Base-by-base conservation (phyloP, 2,797 vertebrate genomes). In the Coendou prehensilis region DNA sequence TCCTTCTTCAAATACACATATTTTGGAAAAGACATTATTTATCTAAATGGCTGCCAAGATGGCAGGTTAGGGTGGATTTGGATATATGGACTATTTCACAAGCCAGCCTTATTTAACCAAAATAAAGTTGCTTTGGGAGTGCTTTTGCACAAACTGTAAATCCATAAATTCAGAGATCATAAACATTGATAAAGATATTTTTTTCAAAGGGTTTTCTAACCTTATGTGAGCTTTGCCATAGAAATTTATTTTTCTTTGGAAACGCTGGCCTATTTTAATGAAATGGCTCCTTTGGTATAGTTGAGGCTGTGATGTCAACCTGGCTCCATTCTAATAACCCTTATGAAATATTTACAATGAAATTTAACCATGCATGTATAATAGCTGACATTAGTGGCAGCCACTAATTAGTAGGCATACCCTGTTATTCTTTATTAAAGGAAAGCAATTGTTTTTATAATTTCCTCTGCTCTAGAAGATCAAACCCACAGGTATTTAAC, bases 161-260 rank as follows among this genome's bases (percentile, higher is more conserved):
- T 96, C 96, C 91, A 97, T 91, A 96, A 95, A 89, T 95, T 96
- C 14, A 22, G 85, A 97, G 86, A 98, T 92, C 95, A 86, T 81
- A 97, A 75, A 96, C 84, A 89, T 0, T 37, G 94, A 96, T 94
- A 94, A 17, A 89, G 87, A 63, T 41, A n/a, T 96, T 95, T 94
- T 80, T 89, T 95, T 89, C 95, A 95, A 81, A 86, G 17, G 41
- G 30, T 88, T 96, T 96, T 91, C 88, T n/a, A 41, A 97, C 88
- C 92, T 86, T 76, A 95, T 52, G 94, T 50, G 96, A 85, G 96
- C 73, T 90, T 15, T 95, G 82, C 82, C 95, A 93, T 90, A 61
- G 97, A 97, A 97, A 97, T 94, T 64, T 4, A 30, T 88, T 71
- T 78, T 94, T 96, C 91, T 96, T 94, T 41, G 83, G 75, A 69